Evolutionary conservation across 2,113 vertebrate genomes (phyloP), one percentile per base, ranked within the genome.

Genomic region (Chloebia gouldiae): DNA sequence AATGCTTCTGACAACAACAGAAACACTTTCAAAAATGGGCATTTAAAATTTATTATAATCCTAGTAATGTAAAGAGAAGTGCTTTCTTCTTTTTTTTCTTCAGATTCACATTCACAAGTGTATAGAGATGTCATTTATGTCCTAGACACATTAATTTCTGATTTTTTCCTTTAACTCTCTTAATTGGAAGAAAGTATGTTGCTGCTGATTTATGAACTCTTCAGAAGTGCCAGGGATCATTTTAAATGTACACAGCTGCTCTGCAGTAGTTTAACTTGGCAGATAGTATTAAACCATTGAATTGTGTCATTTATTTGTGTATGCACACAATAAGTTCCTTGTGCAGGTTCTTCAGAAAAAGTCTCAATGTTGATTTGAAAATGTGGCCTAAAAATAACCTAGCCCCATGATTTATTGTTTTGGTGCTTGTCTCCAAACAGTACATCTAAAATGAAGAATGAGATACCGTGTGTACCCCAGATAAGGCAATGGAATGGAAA

Each of bases 301-400:
- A 94, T 98, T 98, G 98, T 98, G 98, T 98, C 98, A 98, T 98
- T 98, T 98, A 97, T 98, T 98, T 98, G 98, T 98, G 78, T 92
- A 97, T 95, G 95, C 95, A 78, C 95, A 98, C 98, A 98, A 97
- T 97, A 96, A 97, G 92, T 97, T 98, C 97, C 97, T 98, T 98
- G 97, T 98, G 96, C 96, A 98, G 97, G 97, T 98, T 98, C 96
- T 95, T 97, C 92, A 95, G 92, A 96, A 97, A 95, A 95, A 95
- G 85, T 93, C 90, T 80, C 69, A 89, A 91, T 71, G 91, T 91
- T 81, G 75, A 86, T 95, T 97, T 86, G 86, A 95, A 97, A 95
- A 94, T n/a, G 63, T 94, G 81, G 92, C 73, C 30, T 95, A 95
- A 95, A 96, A 96, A 96, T 95, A 97, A 95, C 92, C 88, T 87